Evolutionary conservation across 2,113 vertebrate genomes (phyloP).

Genomic region (chimpanzee (Pan troglodytes)): DNA sequence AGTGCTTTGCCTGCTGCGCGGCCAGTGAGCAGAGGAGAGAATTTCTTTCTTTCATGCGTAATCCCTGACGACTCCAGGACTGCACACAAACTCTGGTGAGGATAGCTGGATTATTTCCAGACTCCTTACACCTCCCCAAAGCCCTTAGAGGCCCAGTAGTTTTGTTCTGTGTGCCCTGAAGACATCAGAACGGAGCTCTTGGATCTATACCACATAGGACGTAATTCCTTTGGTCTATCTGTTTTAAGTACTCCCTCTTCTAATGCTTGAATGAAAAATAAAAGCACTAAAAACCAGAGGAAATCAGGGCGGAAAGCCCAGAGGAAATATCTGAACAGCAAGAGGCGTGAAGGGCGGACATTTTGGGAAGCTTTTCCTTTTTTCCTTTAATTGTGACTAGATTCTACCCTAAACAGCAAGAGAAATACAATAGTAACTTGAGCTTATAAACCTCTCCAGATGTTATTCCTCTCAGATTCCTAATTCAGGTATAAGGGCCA

Average conservation of each 20-base stretch:
- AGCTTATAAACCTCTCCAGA: background rate
- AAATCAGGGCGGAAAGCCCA: background rate
- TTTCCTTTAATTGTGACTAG: background rate
- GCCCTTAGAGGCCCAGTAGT: background rate
- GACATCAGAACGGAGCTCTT: background rate
- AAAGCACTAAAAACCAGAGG: background rate
- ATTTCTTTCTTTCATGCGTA: background rate
- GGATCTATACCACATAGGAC: background rate
- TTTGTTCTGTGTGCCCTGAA: background rate
- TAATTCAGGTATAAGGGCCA: background rate
- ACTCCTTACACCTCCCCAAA: background rate
- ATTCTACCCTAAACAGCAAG: background rate
- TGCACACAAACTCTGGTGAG: background rate
- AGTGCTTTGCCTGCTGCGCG: background rate
- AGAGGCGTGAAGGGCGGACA: background rate
- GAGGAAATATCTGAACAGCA: background rate
- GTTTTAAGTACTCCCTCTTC: background rate
- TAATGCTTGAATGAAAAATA: constrained; percentile 16
- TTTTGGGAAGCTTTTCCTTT: background rate
- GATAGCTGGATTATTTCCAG: background rate
- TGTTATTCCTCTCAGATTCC: background rate
- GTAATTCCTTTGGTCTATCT: background rate
- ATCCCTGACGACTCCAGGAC: background rate
- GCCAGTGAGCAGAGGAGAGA: background rate
- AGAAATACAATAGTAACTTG: background rate